Evolutionary conservation across 2,113 vertebrate genomes (phyloP).

Genomic region (Thymallus thymallus): DNA sequence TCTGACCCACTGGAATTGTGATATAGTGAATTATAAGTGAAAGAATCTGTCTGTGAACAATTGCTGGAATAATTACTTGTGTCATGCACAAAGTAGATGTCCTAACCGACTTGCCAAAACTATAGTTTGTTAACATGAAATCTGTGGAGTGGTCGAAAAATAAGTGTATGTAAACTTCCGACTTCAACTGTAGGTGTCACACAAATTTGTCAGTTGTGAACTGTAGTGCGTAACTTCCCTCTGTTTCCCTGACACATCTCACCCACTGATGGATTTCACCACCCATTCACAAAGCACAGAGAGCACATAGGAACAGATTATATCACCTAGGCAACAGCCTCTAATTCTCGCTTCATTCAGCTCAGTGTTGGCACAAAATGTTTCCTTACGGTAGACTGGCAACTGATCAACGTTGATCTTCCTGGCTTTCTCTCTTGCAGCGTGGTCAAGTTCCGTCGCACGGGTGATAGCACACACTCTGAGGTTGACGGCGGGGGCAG

Average conservation of each 20-base stretch:
- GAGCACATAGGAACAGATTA: background rate
- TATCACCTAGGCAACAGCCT: slow-evolving; percentile 45
- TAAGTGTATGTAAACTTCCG: no score
- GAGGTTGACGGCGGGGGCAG: slow-evolving; percentile 82
- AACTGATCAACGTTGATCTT: background rate
- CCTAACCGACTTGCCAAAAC: no score
- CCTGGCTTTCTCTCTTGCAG: slow-evolving; percentile 59
- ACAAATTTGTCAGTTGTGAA: slow-evolving; percentile 2
- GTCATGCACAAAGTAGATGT: no score
- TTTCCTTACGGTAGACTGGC: slow-evolving; percentile 1
- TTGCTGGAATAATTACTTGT: no score
- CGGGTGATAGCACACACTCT: slow-evolving; percentile 90
- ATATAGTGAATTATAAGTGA: no score
- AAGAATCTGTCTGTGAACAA: no score
- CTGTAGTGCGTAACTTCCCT: slow-evolving; percentile 12
- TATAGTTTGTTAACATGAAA: no score
- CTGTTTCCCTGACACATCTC: slow-evolving; percentile 4
- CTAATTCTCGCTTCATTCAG: slow-evolving; percentile 9
- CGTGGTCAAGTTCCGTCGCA: slow-evolving; percentile 94
- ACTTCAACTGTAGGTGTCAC: no score
- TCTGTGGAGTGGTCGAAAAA: no score
- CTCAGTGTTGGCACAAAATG: slow-evolving; percentile 1
- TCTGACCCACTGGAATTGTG: no score
- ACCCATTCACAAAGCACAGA: background rate
- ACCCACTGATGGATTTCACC: no score